Evolutionary conservation across 2,113 vertebrate species (phyloP).

Genomic region (Clupea harengus): DNA sequence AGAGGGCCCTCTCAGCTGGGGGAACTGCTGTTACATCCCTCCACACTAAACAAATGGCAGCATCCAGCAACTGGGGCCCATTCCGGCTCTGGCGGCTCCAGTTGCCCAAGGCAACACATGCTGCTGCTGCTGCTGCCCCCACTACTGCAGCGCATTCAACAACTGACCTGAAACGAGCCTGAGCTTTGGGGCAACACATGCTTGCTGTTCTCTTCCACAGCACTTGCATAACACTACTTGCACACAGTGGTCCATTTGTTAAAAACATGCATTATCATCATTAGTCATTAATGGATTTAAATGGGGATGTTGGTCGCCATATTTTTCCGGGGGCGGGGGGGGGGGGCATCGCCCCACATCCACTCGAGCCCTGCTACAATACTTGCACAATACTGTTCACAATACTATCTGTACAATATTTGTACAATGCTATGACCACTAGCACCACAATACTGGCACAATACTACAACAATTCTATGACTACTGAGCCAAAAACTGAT

Average conservation of each 20-base stretch:
- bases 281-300: too few species aligned
- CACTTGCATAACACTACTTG: background rate
- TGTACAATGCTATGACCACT: background rate
- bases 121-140: background rate
- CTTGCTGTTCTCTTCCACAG: background rate
- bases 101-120: background rate
- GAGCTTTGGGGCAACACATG: background rate
- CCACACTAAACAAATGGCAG: background rate
- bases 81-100: background rate
- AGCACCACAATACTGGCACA: too few species aligned
- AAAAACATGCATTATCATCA: too few species aligned
- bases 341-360: too few species aligned
- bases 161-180: background rate
- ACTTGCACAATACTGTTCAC: background rate
- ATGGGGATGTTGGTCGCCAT: too few species aligned
- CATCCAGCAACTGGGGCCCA: constrained; percentile 2
- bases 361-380: background rate
- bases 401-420: background rate
- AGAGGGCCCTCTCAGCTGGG: background rate
- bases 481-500: background rate
- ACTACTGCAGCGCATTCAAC: background rate
- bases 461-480: background rate
- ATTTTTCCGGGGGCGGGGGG: too few species aligned
- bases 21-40: background rate
- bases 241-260: too few species aligned